Base-by-base conservation (phyloP, 1,140 invertebrate species). In the Sinonovacula constricta region DNA sequence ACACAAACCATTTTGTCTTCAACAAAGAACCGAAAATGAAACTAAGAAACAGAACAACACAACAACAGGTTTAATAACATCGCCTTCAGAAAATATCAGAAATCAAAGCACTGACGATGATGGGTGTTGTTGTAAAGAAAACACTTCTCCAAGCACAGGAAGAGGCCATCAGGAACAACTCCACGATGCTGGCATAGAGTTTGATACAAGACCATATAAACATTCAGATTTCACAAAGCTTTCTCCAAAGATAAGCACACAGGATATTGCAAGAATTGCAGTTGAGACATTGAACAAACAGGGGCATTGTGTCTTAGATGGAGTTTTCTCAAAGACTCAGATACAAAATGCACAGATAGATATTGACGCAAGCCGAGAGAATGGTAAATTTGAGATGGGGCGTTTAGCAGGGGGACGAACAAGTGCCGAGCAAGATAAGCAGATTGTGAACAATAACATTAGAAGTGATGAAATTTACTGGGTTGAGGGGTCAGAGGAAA, bases 381-480 rank as follows among this genome's bases (percentile, higher is more conserved):
- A 26, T 26, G 80, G 79, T 26, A 49, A 53, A 59, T 82, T 87
- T 39, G 74, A 34, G 14, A 49, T 51, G 18, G 86, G 86, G 39
- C 71, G 81, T 36, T 49, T 83, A n/a, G 76, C 81, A 39, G 79
- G 62, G 12, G 63, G 26, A n/a, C 62, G 53, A 24, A 80, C 57
- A 10, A 75, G 72, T 59, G 34, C 62, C 7, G 63, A 76, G n/a
- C 22, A 45, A 28, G 53, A 76, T 10, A 57, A 76, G 26, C 62
- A 66, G 45, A 63, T 66, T 28, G 63, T 79, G 3, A 69, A 66
- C 5, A 62, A 76, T 45, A 36, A 81, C 26, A 87, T 92, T 30
- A 79, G 92, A 22, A 95, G 96, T 80, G 97, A 98, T 92, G 94
- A 96, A 84, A 98, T 98, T 83, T 94, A 95, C 30, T 98, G 97